These are phyloP conservation scores for Parazoanthus atlanticus DNA, from an alignment of 92 coral and sea anemone species.

Conservation along the genomic window DNA sequence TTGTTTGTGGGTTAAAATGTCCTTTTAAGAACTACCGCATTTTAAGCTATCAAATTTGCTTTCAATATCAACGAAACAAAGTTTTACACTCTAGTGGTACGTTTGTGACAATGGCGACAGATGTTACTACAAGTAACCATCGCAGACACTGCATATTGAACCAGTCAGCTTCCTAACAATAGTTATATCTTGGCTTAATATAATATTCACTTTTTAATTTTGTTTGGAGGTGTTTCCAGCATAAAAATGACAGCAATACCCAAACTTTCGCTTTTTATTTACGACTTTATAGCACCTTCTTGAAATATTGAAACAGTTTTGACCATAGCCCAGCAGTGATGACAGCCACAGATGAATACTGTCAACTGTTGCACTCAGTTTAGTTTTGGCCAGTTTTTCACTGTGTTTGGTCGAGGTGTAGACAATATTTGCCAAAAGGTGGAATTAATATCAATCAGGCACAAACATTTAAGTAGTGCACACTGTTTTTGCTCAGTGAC, in stretches of 20 bases:
- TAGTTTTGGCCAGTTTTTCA: not conserved
- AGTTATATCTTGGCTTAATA: not conserved
- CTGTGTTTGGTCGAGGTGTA: not conserved
- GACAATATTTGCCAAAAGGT: not conserved
- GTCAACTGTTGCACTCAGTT: not conserved
- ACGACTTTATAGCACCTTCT: not conserved
- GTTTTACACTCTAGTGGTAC: not conserved
- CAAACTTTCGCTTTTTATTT: not conserved
- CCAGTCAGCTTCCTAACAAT: conserved; percentile 1
- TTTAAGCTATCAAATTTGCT: not conserved
- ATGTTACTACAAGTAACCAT: conserved; percentile 27
- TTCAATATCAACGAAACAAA: not conserved
- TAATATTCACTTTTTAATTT: not conserved
- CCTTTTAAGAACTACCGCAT: not conserved
- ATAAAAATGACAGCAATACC: not conserved
- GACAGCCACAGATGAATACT: not conserved
- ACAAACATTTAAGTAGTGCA: not conserved
- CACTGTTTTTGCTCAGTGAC: not conserved
- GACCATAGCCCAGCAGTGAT: not conserved
- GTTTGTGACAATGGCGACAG: conserved; percentile 4
- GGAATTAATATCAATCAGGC: not conserved
- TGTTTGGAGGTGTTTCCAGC: not conserved
- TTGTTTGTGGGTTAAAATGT: not conserved
- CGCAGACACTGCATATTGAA: not conserved
- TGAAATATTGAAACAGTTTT: not conserved